Conservation (phyloP, 2,113 vertebrate species). For the Zosterops japonicus region DNA sequence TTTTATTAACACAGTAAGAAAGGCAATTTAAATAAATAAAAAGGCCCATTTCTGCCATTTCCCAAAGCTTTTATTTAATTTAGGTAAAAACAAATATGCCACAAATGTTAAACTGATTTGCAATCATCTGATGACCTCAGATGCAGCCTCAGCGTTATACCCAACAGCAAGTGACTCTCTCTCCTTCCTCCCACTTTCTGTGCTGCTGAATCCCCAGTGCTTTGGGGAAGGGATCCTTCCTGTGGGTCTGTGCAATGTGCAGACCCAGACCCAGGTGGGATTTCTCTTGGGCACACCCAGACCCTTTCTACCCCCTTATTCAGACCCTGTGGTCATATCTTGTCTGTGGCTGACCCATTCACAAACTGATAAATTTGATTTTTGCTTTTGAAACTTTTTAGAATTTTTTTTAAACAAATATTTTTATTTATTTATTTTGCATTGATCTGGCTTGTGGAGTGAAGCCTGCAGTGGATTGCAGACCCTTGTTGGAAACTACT, state of each 20-base stretch:
- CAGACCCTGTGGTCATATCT: fast-evolving
- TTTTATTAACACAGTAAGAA: background rate
- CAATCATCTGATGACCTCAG: background rate
- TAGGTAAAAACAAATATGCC: background rate
- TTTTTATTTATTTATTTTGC: background rate
- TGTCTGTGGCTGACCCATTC: fast-evolving
- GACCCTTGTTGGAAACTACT: background rate
- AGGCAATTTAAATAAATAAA: constrained; percentile 56
- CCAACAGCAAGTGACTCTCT: background rate
- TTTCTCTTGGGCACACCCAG: background rate
- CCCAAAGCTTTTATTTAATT: constrained; percentile 7
- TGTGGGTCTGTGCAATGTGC: too few relatives aligned
- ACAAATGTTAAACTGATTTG: background rate
- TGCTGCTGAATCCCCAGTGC: background rate
- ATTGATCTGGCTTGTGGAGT: background rate
- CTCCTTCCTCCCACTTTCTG: background rate
- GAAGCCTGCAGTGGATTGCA: background rate
- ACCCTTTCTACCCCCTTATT: background rate
- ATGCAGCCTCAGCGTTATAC: background rate
- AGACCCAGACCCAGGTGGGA: background rate
- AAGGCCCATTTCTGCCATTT: background rate
- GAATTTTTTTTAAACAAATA: too few relatives aligned
- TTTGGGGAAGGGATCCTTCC: background rate
- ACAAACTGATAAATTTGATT: background rate
- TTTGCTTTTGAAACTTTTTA: background rate